Base-by-base conservation (phyloP, 2,797 vertebrate genomes). In the Spondyliosoma cantharus region DNA sequence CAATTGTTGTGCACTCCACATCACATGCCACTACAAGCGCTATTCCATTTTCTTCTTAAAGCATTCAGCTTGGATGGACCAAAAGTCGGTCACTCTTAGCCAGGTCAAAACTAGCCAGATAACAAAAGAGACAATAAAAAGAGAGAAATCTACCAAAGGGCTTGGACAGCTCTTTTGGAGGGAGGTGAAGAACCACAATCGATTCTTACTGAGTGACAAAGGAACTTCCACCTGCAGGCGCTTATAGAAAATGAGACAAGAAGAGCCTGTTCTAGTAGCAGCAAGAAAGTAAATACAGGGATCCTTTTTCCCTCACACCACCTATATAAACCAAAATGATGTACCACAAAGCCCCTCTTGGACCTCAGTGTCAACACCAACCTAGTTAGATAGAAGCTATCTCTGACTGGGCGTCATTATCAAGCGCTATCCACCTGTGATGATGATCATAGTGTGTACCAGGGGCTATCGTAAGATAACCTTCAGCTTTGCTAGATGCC, bases 191-290 rank as follows among this genome's bases (percentile, higher is more conserved):
- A 20, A 72, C 29, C 50, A 49, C 48, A 4, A 79, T 62, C 43
- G 52, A 27, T 74, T 81, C 58, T 78, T 19, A 22, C 50, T 22
- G 45, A 77, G 45, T 29, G 24, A 32, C 25, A 80, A n/a, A 73
- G 8, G 11, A 61, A 61, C 58, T 57, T 27, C 20, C 17, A 74
- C 53, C 60, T 68, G 63, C 14, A 77, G 15, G 3, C 27, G 57
- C 49, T 46, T 29, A 16, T 15, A 59, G 56, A 6, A 72, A 77
- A 62, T 53, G 17, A n/a, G 52, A 53, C 16, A 54, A 24, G 43
- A 9, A 74, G 49, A 56, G 24, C 19, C 25, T 0, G 32, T 68
- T 71, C 64, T 46, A 49, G 50, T n/a, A 42, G 24, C 76, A 52
- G 9, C n/a, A 65, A 62, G 37, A 78, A 24, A 66, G 32, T 29